Percentiles rank a stretch among this genome's conserved stretches.
Evolutionary conservation across 2,797 vertebrate species (phyloP).

Genomic region (Petrocephalus schoutedeni): DNA sequence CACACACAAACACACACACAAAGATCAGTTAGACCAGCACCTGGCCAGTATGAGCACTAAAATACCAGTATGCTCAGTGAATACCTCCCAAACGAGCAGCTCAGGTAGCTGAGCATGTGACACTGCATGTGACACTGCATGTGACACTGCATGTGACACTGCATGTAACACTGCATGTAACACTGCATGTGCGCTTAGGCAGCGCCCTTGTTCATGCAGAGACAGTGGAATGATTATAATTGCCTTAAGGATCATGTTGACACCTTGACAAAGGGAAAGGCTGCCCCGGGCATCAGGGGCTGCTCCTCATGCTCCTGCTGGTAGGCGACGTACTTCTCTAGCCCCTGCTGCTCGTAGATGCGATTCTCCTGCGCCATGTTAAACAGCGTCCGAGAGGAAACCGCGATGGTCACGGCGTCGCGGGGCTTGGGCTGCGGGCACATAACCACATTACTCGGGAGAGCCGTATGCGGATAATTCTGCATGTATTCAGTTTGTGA

Average conservation of each 20-base stretch:
- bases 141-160: not conserved
- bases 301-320: conserved; percentile 85
- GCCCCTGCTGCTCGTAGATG: conserved; percentile 77
- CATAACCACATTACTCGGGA: not conserved
- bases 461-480: not conserved
- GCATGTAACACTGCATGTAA: too few relatives aligned
- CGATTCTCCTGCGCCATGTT: conserved; percentile 89
- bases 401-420: conserved; percentile 86
- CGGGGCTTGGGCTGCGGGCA: conserved; percentile 76
- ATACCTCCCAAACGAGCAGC: not conserved
- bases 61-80: not conserved
- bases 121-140: not conserved
- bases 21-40: not conserved
- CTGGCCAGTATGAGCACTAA: not conserved
- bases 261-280: conserved; percentile 94
- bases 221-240: not conserved
- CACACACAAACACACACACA: not conserved
- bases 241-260: not conserved
- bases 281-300: conserved; percentile 82
- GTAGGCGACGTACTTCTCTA: conserved; percentile 86
- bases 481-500: not conserved
- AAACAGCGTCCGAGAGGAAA: conserved; percentile 86
- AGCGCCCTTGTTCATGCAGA: not conserved
- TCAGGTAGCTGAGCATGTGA: not conserved
- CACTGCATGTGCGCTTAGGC: not conserved